Evolutionary conservation across 2,888 invertebrate genomes (phyloP).

Genomic region (Watsonalla binaria): DNA sequence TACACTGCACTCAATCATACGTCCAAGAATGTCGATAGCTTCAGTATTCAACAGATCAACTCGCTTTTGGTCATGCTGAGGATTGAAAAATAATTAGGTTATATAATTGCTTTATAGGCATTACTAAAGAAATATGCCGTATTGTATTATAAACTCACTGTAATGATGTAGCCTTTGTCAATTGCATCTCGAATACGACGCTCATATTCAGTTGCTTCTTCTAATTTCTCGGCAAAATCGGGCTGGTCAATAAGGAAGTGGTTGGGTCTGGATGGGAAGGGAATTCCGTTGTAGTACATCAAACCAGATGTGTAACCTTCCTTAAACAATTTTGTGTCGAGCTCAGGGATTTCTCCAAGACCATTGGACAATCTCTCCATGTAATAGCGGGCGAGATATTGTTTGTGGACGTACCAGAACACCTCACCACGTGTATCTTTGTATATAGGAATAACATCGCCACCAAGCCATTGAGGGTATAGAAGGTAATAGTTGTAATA

Average conservation of each 20-base stretch:
- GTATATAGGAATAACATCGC: constrained; percentile 66
- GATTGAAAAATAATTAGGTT: constrained; percentile 7
- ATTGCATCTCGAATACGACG: constrained; percentile 80
- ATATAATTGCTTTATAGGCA: neutral
- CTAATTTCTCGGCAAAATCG: constrained; percentile 56
- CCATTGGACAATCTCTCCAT: constrained; percentile 86
- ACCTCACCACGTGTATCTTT: constrained; percentile 82
- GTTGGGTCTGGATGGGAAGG: constrained; percentile 81
- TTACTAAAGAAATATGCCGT: neutral
- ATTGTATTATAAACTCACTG: constrained; percentile 41
- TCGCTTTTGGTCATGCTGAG: neutral
- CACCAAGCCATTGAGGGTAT: constrained; percentile 82
- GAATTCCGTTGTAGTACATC: constrained; percentile 81
- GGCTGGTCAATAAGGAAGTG: constrained; percentile 71
- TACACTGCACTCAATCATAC: constrained; percentile 81
- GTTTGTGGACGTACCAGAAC: constrained; percentile 82
- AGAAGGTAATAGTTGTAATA: constrained; percentile 81
- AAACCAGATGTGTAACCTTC: constrained; percentile 82
- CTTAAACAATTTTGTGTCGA: constrained; percentile 74
- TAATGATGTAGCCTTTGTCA: constrained; percentile 73
- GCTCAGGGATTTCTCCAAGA: constrained; percentile 81
- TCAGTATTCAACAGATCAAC: constrained; percentile 77
- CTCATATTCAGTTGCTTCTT: constrained; percentile 70
- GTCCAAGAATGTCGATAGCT: constrained; percentile 81
- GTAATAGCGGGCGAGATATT: constrained; percentile 84